Evolutionary conservation across 2,888 invertebrate genomes (phyloP).

Genomic region (Sminthurides aquaticus): DNA sequence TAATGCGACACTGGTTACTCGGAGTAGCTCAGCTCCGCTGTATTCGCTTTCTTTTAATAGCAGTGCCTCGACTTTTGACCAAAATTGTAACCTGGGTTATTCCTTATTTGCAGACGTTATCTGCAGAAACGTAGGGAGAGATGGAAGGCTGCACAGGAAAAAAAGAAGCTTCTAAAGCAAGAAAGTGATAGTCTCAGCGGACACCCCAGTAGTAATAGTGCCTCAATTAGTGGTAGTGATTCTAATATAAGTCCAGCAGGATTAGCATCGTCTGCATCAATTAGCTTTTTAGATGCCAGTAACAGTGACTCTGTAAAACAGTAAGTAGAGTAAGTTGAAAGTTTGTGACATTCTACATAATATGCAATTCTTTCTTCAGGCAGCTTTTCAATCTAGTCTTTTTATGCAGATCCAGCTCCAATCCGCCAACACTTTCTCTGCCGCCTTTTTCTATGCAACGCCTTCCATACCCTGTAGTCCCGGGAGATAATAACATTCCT

Average conservation of each 20-base stretch:
- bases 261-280: background rate
- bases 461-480: too few relatives aligned
- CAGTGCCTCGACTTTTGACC: background rate
- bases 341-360: background rate
- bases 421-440: too few relatives aligned
- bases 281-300: background rate
- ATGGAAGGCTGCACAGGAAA: background rate
- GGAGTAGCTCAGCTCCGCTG: too few relatives aligned
- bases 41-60: too few relatives aligned
- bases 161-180: background rate
- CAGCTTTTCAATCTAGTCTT: background rate
- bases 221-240: constrained; percentile 1
- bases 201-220: background rate
- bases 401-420: too few relatives aligned
- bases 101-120: background rate
- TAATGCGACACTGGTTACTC: too few relatives aligned
- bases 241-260: background rate
- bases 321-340: constrained; percentile 5
- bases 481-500: too few relatives aligned
- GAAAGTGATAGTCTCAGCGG: background rate
- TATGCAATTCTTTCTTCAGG: background rate
- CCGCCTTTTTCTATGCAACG: too few relatives aligned
- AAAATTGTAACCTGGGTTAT: background rate
- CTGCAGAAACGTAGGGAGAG: background rate
- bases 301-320: background rate